Conservation (phyloP, 1,140 invertebrate genomes). For the Drosophila ambigua region DNA sequence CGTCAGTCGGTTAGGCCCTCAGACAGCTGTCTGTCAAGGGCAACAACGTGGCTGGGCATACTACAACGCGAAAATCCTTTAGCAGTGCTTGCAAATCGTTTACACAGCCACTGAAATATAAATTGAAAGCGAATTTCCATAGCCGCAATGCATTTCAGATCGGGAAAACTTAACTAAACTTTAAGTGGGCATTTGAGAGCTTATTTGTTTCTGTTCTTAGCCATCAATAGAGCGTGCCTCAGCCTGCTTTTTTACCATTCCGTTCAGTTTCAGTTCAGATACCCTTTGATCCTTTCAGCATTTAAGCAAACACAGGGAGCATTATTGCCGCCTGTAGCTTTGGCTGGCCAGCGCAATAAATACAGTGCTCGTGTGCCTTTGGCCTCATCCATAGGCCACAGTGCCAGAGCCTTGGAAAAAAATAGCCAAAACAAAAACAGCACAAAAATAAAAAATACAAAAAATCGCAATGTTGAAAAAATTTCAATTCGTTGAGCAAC, state of each 20-base stretch:
- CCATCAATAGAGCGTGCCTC: constrained; percentile 17
- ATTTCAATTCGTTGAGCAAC: constrained; percentile 41
- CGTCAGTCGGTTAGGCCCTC: neutral
- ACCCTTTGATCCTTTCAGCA: constrained; percentile 20
- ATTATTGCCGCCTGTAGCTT: constrained; percentile 68
- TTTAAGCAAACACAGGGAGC: constrained; percentile 47
- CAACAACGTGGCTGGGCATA: constrained; percentile 5
- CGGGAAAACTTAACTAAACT: neutral
- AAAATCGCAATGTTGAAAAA: constrained; percentile 27
- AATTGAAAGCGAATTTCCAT: constrained; percentile 14
- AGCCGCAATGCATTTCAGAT: neutral
- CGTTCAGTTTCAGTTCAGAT: neutral
- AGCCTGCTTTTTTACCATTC: neutral
- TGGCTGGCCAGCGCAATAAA: constrained; percentile 47
- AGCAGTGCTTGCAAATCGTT: constrained; percentile 35
- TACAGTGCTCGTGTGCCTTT: constrained; percentile 33
- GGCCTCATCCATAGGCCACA: constrained; percentile 8
- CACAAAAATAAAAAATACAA: constrained; percentile 30
- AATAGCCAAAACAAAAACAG: constrained; percentile 3
- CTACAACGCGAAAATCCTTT: constrained; percentile 5
- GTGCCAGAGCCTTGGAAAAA: constrained; percentile 5
- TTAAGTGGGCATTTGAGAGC: neutral
- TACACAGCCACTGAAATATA: neutral
- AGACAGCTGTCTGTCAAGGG: constrained; percentile 63
- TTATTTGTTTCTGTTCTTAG: neutral